Base-by-base conservation (phyloP, 2,888 invertebrate species). In the Cantharis rustica region DNA sequence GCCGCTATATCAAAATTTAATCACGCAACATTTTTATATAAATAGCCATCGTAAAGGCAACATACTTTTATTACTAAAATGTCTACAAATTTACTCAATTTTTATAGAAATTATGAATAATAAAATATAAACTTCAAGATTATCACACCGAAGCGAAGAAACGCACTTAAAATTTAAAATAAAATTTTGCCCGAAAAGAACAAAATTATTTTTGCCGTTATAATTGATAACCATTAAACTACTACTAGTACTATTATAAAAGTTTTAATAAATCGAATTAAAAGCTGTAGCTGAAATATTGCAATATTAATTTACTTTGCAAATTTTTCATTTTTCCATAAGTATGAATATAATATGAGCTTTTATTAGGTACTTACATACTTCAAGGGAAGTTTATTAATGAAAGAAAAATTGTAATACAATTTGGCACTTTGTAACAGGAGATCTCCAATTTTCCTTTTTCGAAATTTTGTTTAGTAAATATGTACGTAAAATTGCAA, bases 11-110 rank as follows among this genome's bases (percentile, higher is more conserved):
- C 73, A 61, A 73, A 68, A 73, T 26, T 31, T 20, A 15, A 23
- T 68, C 73, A 73, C 73, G 73, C 73, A 47, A 73, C 61, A 23
- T 66, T 66, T 66, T 66, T 23, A 11, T 66, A 23, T 73, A 26
- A 73, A 73, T 73, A 73, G 68, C 68, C 61, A 68, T 64, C 20
- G 17, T 64, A 61, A 66, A 66, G 17, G n/a, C 9, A 66, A 66
- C 64, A n/a, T 66, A 23, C 17, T 66, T 66, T 66, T 66, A 66
- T 66, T 66, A 66, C 64, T 66, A 17, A 66, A 66, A 66, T 66
- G 17, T 66, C 23, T 23, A 66, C 23, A 66, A 66, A 66, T 66
- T 66, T 17, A 66, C 23, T 66, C 23, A 66, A 66, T 66, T 66
- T 47, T 47, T 47, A 47, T 47, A 47, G 47, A 47, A n/a, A n/a